These are phyloP conservation scores for Indicator indicator DNA, from an alignment of 2,113 vertebrate genomes.

Conservation along the genomic window DNA sequence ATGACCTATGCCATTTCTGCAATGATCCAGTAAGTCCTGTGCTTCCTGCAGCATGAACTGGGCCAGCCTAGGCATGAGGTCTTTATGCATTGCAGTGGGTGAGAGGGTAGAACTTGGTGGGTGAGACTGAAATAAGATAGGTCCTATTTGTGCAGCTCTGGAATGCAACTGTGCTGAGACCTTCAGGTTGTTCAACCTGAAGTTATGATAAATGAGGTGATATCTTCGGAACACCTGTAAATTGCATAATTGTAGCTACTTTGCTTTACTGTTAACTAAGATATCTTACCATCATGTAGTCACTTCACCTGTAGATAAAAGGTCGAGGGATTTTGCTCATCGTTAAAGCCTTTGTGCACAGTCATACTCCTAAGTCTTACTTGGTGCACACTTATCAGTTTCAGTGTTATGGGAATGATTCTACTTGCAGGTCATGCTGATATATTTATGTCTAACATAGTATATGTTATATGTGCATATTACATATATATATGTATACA, in stretches of 20 bases:
- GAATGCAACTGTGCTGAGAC: background rate
- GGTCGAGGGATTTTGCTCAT: background rate
- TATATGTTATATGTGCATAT: too few relatives aligned
- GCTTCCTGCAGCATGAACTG: background rate
- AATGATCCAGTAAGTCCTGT: constrained; percentile 63
- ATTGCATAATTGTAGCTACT: background rate
- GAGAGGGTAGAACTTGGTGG: background rate
- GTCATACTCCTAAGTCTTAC: background rate
- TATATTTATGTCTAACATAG: background rate
- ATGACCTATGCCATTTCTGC: constrained; percentile 75
- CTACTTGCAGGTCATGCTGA: background rate
- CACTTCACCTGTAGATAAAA: background rate
- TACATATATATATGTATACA: too few relatives aligned
- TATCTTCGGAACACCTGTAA: background rate
- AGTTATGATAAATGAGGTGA: background rate
- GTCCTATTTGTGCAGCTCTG: background rate
- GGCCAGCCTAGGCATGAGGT: background rate
- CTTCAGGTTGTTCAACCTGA: background rate
- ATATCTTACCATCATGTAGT: background rate
- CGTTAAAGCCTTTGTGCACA: background rate
- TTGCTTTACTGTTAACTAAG: background rate
- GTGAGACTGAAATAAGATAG: background rate
- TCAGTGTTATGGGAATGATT: background rate
- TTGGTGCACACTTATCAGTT: background rate
- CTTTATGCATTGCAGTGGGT: background rate